Base-by-base conservation (phyloP, 2,797 vertebrate genomes). In the Austrolebias charrua region DNA sequence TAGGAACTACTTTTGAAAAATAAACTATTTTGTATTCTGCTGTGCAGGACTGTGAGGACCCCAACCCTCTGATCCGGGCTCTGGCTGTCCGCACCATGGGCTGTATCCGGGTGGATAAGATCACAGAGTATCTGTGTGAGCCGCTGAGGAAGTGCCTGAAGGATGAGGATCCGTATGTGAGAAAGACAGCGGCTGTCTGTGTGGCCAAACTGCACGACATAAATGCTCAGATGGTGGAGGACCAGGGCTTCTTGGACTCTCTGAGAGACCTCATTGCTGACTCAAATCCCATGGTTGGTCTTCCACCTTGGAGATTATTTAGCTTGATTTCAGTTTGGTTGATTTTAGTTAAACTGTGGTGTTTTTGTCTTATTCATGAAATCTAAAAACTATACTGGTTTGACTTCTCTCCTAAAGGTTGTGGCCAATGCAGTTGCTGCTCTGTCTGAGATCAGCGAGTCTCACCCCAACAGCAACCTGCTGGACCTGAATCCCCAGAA, bases 191-290 rank as follows among this genome's bases (percentile, higher is more conserved):
- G 0, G 98, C 97, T 0, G 98, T 99, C 43, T 99, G 98, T 0
- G 97, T 99, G 81, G 98, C 98, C 0, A 99, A 99, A 74, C 95
- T 99, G 63, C 98, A 99, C 11, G 97, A 99, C 86, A 99, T 99
- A 90, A 99, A 99, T 0, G 97, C 98, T 60, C 97, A 99, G 87
- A 98, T 99, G 96, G 98, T 99, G 82, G 98, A 99, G 88, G 97
- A 99, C 81, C 98, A 99, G 73, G 98, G 98, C 6, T 99, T 99
- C 82, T 90, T 99, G 90, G 98, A 99, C 84, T 98, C 97, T 3
- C 91, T 99, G 57, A 92, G 96, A 11, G 98, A 99, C 79, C 95
- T 99, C 71, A 99, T 99, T 18, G 96, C 96, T 1, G 97, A 99
- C 89, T 99, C 98, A 76, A 99, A 99, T 66, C 98, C 98, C 66